Percentiles rank a stretch among this genome's conserved stretches.
phyloP scores from a whole-genome alignment of 2,113 vertebrate genomes.

The Pardalotus punctatus region DNA sequence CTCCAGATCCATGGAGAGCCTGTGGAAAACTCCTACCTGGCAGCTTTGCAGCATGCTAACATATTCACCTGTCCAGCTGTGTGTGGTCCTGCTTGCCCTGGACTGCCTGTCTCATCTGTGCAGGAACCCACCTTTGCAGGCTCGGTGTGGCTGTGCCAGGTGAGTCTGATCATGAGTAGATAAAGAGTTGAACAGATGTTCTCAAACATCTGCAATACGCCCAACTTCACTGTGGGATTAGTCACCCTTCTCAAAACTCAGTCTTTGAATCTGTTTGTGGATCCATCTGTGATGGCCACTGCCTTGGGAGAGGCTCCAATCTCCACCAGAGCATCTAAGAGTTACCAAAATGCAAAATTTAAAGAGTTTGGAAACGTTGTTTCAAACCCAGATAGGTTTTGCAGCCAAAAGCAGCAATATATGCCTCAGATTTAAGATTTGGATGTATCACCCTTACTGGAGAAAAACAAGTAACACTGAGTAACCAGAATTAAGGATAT shows the following conservation, averaged over 20 bases:
- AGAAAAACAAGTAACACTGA: slow-evolving; percentile 33
- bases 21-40: neutral
- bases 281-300: neutral
- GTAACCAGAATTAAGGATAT: slow-evolving; percentile 37
- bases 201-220: neutral
- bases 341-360: neutral
- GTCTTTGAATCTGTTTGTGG: neutral
- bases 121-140: neutral
- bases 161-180: neutral
- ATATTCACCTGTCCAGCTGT: neutral
- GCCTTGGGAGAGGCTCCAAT: neutral
- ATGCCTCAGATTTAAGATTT: neutral
- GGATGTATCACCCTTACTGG: neutral
- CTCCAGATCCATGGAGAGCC: neutral
- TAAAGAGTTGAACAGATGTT: neutral
- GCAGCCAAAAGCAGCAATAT: neutral
- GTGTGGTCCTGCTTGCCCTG: neutral
- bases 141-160: neutral
- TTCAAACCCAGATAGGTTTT: neutral
- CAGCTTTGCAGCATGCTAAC: neutral
- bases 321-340: neutral
- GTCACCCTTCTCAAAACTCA: neutral
- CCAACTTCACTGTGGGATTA: neutral
- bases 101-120: neutral
- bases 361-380: neutral